Evolutionary conservation across 2,888 invertebrate genomes (phyloP), one percentile per base, ranked within the genome.

Genomic region (Coelopa pilipes): DNA sequence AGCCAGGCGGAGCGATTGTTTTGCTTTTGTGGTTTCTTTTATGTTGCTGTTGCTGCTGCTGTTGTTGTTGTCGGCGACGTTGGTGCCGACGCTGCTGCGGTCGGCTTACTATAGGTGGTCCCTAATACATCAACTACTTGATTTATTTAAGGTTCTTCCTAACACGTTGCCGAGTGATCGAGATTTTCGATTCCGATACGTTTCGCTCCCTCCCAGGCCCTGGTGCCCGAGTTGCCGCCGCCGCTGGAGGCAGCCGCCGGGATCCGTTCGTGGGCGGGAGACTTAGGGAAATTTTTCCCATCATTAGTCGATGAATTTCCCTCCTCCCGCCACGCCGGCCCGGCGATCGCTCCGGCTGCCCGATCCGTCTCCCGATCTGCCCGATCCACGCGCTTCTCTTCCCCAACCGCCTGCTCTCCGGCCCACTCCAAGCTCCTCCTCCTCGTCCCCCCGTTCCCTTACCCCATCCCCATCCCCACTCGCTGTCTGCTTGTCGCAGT

Each of bases 61-160:
- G 19, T 69, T 70, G 60, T 34, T 59, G 34, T 55, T 69, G 57
- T 70, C 17, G 47, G 24, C 59, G 7, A 49, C 60, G 17, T 24
- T 49, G 60, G 49, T 57, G 13, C 21, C 53, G 34, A 50, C 34
- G 46, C 12, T 24, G 11, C 13, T 13, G 46, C 13, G 24, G 24
- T 62, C 34, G 47, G 53, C 10, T n/a, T 24, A 21, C 24, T 46
- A 55, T 71, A 71, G 71, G 71, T 71, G 71, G 71, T 71, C 71
- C 63, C 63, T 71, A 71, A 71, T 71, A 71, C 71, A 71, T 71
- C 71, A 71, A 53, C 63, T 71, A 53, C 65, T 63, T 71, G 71
- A 63, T 65, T 71, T 71, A 65, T 65, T 71, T 71, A 62, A 71
- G 65, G 24, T 71, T 63, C 65, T 71, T 24, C n/a, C 71, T 65